A percentile compares a stretch with the other conserved stretches of the same genome.
phyloP scores from a whole-genome alignment of 2,888 invertebrate genomes.

The Clostera curtula region DNA sequence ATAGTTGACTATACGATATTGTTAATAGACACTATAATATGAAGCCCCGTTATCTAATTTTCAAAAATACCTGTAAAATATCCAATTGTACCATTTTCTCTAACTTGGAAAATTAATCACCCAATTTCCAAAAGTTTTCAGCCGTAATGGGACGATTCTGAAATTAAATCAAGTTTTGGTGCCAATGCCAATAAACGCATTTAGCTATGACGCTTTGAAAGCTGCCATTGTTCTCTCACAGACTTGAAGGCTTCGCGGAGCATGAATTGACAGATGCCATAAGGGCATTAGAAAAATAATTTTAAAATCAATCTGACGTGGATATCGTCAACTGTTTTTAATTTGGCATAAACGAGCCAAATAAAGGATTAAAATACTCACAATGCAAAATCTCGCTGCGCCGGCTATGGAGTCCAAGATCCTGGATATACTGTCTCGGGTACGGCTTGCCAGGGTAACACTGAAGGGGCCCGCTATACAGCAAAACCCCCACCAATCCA shows the following conservation, averaged over 20 bases:
- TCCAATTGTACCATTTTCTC: slow-evolving; percentile 68
- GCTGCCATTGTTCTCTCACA: no score
- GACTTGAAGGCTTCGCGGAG: no score
- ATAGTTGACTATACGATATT: slow-evolving; percentile 15
- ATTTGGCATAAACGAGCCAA: not conserved
- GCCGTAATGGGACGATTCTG: slow-evolving; percentile 59
- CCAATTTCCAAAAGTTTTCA: slow-evolving; percentile 60
- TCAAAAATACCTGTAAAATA: slow-evolving; percentile 60
- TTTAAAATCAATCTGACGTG: no score
- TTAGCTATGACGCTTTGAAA: slow-evolving; percentile 16
- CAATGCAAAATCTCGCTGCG: slow-evolving; percentile 72
- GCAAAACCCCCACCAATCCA: slow-evolving; percentile 48
- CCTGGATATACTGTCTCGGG: slow-evolving; percentile 65
- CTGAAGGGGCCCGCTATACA: slow-evolving; percentile 39
- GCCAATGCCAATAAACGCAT: slow-evolving; percentile 38
- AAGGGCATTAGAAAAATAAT: no score
- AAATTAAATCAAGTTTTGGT: slow-evolving; percentile 62
- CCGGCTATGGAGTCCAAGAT: slow-evolving; percentile 70
- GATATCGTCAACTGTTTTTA: no score
- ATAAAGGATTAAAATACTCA: slow-evolving; percentile 38
- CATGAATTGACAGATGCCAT: no score
- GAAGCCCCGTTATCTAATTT: slow-evolving; percentile 54
- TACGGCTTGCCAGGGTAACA: slow-evolving; percentile 66
- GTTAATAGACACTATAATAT: slow-evolving; percentile 22
- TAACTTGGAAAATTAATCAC: slow-evolving; percentile 50